A percentile compares a stretch with the other conserved stretches of the same genome.
These are phyloP conservation scores for Sterna hirundo DNA, from an alignment of 2,113 vertebrate genomes.

Conservation along the genomic window DNA sequence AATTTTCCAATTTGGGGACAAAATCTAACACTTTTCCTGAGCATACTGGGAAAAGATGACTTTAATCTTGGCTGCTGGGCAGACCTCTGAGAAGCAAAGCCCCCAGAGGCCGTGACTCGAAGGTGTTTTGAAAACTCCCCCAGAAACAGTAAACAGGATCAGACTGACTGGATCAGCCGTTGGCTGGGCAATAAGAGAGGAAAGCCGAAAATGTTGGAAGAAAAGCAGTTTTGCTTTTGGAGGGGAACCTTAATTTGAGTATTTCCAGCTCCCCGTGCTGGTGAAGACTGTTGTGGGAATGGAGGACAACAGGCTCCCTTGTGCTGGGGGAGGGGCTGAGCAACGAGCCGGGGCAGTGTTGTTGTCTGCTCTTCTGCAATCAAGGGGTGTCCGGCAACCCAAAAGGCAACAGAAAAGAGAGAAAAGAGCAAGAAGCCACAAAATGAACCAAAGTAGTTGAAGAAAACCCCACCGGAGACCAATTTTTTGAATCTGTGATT, in stretches of 20 bases:
- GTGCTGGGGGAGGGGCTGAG: neutral
- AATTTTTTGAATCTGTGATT: neutral
- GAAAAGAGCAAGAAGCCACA: neutral
- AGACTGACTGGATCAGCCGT: neutral
- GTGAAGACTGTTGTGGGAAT: neutral
- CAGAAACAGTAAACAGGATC: neutral
- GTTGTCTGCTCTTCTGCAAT: neutral
- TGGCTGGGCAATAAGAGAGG: neutral
- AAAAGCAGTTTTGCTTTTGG: neutral
- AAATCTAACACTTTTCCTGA: neutral
- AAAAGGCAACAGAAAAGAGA: neutral
- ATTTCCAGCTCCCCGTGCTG: neutral
- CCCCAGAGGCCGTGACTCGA: neutral
- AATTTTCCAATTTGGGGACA: neutral
- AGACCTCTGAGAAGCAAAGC: neutral
- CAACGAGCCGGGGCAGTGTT: fast-evolving
- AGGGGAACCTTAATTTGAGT: neutral
- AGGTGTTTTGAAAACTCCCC: neutral
- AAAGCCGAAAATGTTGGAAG: neutral
- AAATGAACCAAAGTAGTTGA: neutral
- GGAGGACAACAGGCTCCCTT: neutral
- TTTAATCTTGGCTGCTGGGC: neutral
- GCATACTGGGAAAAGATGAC: neutral
- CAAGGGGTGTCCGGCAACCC: neutral
- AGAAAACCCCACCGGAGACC: neutral